Evolutionary conservation across 92 coral and sea anemone species (phyloP).

Genomic region (Nematostella vectensis): DNA sequence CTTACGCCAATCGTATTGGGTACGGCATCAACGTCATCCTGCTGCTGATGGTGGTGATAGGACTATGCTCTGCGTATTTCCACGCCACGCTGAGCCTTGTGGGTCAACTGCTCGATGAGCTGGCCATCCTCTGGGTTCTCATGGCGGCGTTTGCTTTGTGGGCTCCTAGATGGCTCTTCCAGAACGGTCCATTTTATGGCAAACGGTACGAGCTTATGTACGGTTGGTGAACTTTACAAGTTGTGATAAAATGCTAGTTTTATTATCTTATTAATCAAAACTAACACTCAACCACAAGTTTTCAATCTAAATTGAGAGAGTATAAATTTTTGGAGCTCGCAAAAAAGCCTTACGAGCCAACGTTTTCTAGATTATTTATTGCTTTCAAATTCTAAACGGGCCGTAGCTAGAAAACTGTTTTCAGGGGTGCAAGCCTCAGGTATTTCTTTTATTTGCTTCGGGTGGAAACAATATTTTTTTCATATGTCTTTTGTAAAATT

Average conservation of each 20-base stretch:
- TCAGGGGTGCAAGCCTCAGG: too few species aligned
- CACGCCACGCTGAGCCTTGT: conserved; percentile 96
- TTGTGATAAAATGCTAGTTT: not conserved
- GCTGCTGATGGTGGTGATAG: conserved; percentile 67
- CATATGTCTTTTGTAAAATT: too few species aligned
- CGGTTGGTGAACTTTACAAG: too few species aligned
- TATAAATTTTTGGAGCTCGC: too few species aligned
- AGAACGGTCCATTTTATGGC: conserved; percentile 41
- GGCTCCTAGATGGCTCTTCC: conserved; percentile 89
- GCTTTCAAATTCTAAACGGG: too few species aligned
- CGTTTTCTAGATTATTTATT: too few species aligned
- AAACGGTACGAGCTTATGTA: conserved; percentile 33
- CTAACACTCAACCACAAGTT: too few species aligned
- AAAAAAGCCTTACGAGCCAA: too few species aligned
- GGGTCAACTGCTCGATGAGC: conserved; percentile 88
- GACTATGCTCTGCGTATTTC: conserved; percentile 85
- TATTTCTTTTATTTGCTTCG: too few species aligned
- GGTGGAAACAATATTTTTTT: too few species aligned
- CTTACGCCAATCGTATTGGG: conserved; percentile 75
- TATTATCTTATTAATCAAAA: not conserved
- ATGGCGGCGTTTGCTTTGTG: conserved; percentile 86
- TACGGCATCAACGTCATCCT: conserved; percentile 70
- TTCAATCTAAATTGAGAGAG: too few species aligned
- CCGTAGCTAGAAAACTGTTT: too few species aligned
- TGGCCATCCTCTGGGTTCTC: conserved; percentile 88